A percentile compares a stretch with the other conserved stretches of the same genome.
phyloP scores from a whole-genome alignment of 2,113 vertebrate genomes.

The Corynorhinus townsendii region DNA sequence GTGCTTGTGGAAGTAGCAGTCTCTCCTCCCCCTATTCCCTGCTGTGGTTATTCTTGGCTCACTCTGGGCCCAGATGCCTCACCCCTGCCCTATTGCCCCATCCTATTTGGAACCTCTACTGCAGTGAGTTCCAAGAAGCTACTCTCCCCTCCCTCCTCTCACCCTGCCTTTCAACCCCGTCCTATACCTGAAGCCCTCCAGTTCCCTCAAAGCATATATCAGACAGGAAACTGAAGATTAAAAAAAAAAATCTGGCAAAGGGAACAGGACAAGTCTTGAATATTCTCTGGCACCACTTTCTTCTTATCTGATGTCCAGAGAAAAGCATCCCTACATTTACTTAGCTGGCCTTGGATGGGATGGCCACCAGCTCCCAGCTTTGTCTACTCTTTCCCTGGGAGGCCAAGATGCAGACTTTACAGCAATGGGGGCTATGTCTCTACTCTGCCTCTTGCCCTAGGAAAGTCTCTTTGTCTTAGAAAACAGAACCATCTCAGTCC shows the following conservation, averaged over 20 bases:
- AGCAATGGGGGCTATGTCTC: not conserved
- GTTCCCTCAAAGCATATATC: not conserved
- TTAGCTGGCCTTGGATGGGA: not conserved
- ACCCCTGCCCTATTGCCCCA: slow-evolving; percentile 13
- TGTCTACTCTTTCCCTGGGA: not conserved
- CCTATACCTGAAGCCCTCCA: not conserved
- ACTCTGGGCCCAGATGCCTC: slow-evolving; percentile 20
- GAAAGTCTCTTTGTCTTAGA: not conserved
- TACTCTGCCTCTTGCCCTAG: not conserved
- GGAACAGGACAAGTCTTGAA: not conserved
- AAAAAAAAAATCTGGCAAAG: not conserved
- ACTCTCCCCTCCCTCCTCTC: not conserved
- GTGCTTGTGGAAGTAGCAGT: not conserved
- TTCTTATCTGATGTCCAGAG: not conserved
- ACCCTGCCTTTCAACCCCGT: not conserved
- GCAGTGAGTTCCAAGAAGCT: not conserved
- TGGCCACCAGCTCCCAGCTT: not conserved
- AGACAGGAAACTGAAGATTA: not conserved
- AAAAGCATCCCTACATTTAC: not conserved
- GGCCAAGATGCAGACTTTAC: not conserved
- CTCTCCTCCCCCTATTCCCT: not conserved
- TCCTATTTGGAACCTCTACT: not conserved
- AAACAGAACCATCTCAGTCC: not conserved
- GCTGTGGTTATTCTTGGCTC: not conserved
- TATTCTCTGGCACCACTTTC: not conserved